These are phyloP conservation scores for Trematomus loennbergii DNA, from an alignment of 2,113 vertebrate genomes.

Conservation along the genomic window DNA sequence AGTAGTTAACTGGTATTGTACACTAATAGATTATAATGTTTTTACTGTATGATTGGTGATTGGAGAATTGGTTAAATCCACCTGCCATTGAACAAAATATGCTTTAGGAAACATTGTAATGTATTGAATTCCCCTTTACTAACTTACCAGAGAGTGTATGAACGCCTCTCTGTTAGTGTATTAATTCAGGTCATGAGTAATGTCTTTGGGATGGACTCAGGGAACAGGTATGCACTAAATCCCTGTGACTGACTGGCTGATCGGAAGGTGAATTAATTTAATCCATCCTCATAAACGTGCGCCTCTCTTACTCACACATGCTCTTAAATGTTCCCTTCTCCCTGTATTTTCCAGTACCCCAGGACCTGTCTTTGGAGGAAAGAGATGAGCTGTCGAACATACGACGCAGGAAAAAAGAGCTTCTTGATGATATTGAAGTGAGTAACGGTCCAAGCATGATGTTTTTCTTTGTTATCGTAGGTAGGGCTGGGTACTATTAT, in stretches of 20 bases:
- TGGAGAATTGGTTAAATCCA: not conserved
- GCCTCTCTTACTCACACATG: constrained; percentile 33
- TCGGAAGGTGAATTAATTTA: constrained; percentile 61
- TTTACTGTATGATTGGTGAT: not conserved
- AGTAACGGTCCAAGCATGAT: constrained; percentile 37
- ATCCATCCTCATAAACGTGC: constrained; percentile 55
- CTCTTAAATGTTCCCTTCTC: constrained; percentile 44
- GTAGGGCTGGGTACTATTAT: not conserved
- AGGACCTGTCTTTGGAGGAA: constrained; percentile 94
- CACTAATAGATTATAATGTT: not conserved
- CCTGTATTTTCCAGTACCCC: constrained; percentile 87
- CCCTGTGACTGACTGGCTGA: constrained; percentile 60
- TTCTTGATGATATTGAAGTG: constrained; percentile 99
- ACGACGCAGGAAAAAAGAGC: constrained; percentile 95
- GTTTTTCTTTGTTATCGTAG: not conserved
- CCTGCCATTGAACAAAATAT: not conserved
- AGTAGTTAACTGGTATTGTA: not conserved
- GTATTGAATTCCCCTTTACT: not conserved
- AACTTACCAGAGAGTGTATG: not conserved
- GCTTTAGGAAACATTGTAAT: too few species aligned
- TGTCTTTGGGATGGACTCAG: constrained; percentile 41
- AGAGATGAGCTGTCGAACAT: constrained; percentile 96
- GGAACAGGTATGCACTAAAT: constrained; percentile 64
- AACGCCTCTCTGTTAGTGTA: constrained; percentile 13
- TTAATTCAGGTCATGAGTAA: constrained; percentile 66